These are phyloP conservation scores for Oreocharis arfaki DNA, from an alignment of 2,113 vertebrate genomes.

Conservation along the genomic window DNA sequence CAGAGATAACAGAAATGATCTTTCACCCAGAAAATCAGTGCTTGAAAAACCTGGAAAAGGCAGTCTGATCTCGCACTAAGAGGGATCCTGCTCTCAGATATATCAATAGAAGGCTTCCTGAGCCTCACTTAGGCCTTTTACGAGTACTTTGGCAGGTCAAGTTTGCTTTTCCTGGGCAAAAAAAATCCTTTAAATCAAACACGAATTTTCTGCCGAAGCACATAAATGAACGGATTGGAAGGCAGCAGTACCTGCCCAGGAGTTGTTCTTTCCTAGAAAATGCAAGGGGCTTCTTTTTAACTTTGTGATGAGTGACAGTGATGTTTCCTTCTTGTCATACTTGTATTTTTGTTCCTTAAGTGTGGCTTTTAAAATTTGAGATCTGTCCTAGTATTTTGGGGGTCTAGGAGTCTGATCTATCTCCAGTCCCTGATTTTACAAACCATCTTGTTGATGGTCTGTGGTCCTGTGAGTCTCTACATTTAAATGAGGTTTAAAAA, in stretches of 20 bases:
- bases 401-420: neutral
- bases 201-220: neutral
- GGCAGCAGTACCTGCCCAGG: neutral
- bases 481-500: neutral
- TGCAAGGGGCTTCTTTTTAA: neutral
- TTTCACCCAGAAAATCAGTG: neutral
- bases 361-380: neutral
- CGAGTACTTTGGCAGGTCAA: neutral
- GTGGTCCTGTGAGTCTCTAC: neutral
- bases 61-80: neutral
- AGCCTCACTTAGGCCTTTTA: neutral
- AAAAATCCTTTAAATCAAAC: conserved; percentile 5
- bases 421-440: neutral
- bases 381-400: neutral
- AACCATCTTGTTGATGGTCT: neutral
- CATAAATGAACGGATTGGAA: neutral
- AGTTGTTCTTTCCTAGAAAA: neutral
- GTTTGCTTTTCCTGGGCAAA: neutral
- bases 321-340: neutral
- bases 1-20: conserved; percentile 1
- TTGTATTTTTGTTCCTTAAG: neutral
- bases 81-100: neutral
- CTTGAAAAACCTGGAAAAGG: conserved; percentile 10
- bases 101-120: neutral
- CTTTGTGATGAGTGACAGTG: neutral